Evolutionary conservation across 2,888 invertebrate species (phyloP).

Genomic region (Melanostoma scalare): DNA sequence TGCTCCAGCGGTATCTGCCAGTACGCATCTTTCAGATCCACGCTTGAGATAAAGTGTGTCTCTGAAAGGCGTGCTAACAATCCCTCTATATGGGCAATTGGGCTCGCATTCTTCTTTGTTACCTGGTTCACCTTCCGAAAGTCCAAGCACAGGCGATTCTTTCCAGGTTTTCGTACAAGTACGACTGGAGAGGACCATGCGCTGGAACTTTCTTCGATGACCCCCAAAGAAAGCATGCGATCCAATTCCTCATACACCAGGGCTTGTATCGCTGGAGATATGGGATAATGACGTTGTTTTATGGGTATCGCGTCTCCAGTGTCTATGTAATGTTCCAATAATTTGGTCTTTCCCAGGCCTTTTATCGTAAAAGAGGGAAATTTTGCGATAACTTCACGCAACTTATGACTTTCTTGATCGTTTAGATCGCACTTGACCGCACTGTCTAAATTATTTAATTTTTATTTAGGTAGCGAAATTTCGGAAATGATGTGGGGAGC

Average conservation of each 20-base stretch:
- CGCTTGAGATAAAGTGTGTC: slow-evolving; percentile 11
- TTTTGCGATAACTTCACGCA: not conserved
- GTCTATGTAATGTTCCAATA: slow-evolving; percentile 2
- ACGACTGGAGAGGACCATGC: slow-evolving; percentile 76
- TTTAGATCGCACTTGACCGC: not conserved
- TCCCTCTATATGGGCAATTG: slow-evolving; percentile 14
- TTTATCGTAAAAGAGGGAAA: not conserved
- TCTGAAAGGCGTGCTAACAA: slow-evolving; percentile 9
- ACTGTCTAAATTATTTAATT: not conserved
- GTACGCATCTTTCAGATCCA: slow-evolving; percentile 14
- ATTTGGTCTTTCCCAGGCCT: not conserved
- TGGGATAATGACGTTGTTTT: slow-evolving; percentile 67
- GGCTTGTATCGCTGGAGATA: slow-evolving; percentile 56
- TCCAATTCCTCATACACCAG: slow-evolving; percentile 74
- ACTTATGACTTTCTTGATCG: not conserved
- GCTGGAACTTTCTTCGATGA: slow-evolving; percentile 76
- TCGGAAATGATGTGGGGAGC: slow-evolving; percentile 3
- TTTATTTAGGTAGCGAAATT: not conserved
- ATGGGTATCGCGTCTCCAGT: not conserved
- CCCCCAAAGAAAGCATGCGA: slow-evolving; percentile 75
- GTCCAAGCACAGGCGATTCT: slow-evolving; percentile 3
- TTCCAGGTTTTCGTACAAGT: not conserved
- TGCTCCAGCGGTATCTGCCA: slow-evolving; percentile 13
- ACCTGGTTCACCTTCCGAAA: slow-evolving; percentile 20
- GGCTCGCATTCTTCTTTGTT: slow-evolving; percentile 9